Evolutionary conservation across 2,113 vertebrate species (phyloP), one percentile per base, ranked within the genome.

Genomic region (Engystomops pustulosus): DNA sequence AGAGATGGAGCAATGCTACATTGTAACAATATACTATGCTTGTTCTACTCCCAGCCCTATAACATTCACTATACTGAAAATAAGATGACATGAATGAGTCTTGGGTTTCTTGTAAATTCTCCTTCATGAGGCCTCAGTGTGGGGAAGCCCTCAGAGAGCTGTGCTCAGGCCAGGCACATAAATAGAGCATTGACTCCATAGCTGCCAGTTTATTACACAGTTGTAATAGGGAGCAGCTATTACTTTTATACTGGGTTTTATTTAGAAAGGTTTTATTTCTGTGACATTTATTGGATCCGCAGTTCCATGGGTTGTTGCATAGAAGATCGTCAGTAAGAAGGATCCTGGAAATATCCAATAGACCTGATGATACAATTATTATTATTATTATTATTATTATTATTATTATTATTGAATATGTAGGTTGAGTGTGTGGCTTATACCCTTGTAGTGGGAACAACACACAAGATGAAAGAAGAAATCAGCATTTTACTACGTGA

Each of bases 41-140:
- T 72, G 5, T 30, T 49, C 15, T 49, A 6, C 12, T 44, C 4
- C 34, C 32, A 18, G 23, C 49, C 45, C 0, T 27, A 6, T 25
- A 25, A 45, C 38, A 72, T 47, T 47, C 32, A 32, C 25, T 47
- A 72, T 15, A 18, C 25, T 30, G n/a, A 45, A 30, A 32, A 72
- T 47, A 72, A 18, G 27, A 72, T 72, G 15, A 32, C 44, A 32
- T 30, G 5, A 18, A 49, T 30, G 45, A 18, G 45, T 17, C 44
- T 30, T 30, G 14, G 25, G 70, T 47, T 47, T 74, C 44, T 74
- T 74, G 44, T 49, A 2, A 34, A 67, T 67, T 45, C 23, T 74
- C 18, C 44, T 32, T 74, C 44, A 30, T 3, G 45, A 74, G 71
- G 71, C 71, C 71, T 49, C 44, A 74, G 71, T 49, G 71, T 49